phyloP scores from a whole-genome alignment of 2,113 vertebrate genomes.

The Anguilla rostrata region DNA sequence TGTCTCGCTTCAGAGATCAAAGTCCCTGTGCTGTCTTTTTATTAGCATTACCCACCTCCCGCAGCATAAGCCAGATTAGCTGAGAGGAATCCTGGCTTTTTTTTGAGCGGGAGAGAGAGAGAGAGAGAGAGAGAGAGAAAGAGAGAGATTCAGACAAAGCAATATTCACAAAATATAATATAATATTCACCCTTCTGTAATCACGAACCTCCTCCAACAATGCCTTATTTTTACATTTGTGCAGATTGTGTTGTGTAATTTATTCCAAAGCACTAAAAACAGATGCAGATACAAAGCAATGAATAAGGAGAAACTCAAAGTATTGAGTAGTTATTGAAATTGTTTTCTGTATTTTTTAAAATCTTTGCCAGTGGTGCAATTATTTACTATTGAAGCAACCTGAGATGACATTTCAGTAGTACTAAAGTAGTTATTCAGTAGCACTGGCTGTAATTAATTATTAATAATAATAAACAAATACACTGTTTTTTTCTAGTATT shows the following conservation, averaged over 20 bases:
- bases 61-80: neutral
- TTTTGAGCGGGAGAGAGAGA: neutral
- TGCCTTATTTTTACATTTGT: neutral
- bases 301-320: neutral
- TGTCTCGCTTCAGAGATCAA: constrained; percentile 55
- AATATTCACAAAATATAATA: neutral
- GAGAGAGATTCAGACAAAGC: neutral
- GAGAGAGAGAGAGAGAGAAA: neutral
- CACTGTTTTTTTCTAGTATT: neutral
- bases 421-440: neutral
- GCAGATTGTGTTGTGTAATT: neutral
- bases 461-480: neutral
- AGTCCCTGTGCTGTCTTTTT: constrained; percentile 40
- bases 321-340: neutral
- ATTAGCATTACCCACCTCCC: neutral
- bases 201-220: neutral
- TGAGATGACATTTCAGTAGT: neutral
- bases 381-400: neutral
- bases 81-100: constrained; percentile 4
- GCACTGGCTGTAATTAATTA: neutral
- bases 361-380: neutral
- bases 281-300: neutral
- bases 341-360: neutral
- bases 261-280: neutral
- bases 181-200: neutral